A percentile compares a stretch with the other conserved stretches of the same genome.
Conservation (phyloP, 2,888 invertebrate genomes). For the Meloe dianella region DNA sequence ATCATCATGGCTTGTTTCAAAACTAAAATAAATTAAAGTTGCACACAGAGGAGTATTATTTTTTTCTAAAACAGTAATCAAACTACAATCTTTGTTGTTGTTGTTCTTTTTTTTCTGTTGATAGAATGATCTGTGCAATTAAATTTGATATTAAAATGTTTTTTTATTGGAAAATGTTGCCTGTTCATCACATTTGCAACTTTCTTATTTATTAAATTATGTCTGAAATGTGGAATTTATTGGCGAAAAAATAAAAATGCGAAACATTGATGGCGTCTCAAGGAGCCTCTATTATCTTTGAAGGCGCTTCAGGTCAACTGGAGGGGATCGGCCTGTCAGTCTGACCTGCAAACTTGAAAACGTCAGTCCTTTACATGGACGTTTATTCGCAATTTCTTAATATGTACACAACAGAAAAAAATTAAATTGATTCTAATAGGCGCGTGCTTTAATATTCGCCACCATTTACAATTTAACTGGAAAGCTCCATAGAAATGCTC, state of each 20-base stretch:
- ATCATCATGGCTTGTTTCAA: background rate
- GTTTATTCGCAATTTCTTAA: background rate
- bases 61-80: no score
- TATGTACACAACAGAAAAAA: conserved; percentile 24
- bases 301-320: conserved; percentile 42
- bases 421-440: conserved; percentile 41
- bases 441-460: conserved; percentile 35
- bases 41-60: background rate
- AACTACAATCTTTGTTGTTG: no score
- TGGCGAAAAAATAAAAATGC: conserved; percentile 31
- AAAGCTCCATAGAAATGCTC: no score
- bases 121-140: no score
- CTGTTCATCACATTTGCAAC: background rate
- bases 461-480: no score
- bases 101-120: no score
- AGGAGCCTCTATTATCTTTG: conserved; percentile 35
- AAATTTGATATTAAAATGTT: background rate
- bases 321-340: conserved; percentile 39
- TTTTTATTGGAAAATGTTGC: background rate
- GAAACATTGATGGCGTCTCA: conserved; percentile 30
- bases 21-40: conserved; percentile 4
- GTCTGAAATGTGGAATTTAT: conserved; percentile 16
- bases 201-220: no score
- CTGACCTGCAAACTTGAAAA: conserved; percentile 44
- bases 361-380: conserved; percentile 34